These are phyloP conservation scores for Venusia cambrica DNA, from an alignment of 2,888 invertebrate genomes.

Conservation along the genomic window DNA sequence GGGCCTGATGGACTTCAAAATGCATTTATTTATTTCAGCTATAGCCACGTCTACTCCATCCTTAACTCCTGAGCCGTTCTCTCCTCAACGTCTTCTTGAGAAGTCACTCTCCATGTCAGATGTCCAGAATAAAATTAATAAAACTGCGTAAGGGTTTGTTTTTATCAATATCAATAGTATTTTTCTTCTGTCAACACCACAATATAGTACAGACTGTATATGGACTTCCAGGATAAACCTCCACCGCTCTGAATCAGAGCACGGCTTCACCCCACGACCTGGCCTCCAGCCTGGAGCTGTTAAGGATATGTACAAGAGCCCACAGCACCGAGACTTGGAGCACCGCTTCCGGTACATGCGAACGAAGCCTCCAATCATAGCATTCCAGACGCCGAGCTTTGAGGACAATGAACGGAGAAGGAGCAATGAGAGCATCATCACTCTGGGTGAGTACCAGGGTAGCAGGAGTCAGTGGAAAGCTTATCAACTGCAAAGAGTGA, in stretches of 20 bases:
- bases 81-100: slow-evolving; percentile 84
- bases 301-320: slow-evolving; percentile 85
- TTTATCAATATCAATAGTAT: too few species aligned
- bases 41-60: slow-evolving; percentile 29
- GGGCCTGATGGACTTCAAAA: too few species aligned
- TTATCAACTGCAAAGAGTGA: too few species aligned
- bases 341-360: slow-evolving; percentile 95
- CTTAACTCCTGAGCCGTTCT: slow-evolving; percentile 54
- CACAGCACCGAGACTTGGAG: slow-evolving; percentile 89
- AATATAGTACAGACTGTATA: too few species aligned
- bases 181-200: too few species aligned
- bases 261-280: slow-evolving; percentile 83
- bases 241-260: slow-evolving; percentile 89
- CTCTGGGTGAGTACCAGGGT: slow-evolving; percentile 68
- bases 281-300: slow-evolving; percentile 83
- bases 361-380: slow-evolving; percentile 93
- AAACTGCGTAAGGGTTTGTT: slow-evolving; percentile 85
- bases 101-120: slow-evolving; percentile 93
- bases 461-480: too few species aligned
- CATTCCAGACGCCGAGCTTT: slow-evolving; percentile 91
- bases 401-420: slow-evolving; percentile 84
- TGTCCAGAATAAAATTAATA: slow-evolving; percentile 87
- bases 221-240: slow-evolving; percentile 85
- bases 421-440: slow-evolving; percentile 79
- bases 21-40: slow-evolving; percentile 22